Percentiles rank a stretch among this genome's conserved stretches.
These are phyloP conservation scores for Coregonus sp. DNA, from an alignment of 2,797 vertebrate species.

Conservation along the genomic window DNA sequence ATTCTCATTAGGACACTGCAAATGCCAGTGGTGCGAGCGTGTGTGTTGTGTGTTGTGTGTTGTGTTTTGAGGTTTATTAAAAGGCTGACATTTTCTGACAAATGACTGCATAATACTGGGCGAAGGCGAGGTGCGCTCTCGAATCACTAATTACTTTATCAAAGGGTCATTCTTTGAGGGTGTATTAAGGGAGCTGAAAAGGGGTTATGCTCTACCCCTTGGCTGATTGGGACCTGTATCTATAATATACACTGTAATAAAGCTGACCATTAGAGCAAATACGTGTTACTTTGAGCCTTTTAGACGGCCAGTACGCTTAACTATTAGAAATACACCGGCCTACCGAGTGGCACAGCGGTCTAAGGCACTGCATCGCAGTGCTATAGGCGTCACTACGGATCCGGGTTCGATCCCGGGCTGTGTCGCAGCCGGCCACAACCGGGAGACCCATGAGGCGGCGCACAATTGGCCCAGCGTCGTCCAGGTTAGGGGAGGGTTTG, in stretches of 20 bases:
- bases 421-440: too few species aligned
- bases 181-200: conserved; percentile 10
- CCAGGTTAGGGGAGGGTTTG: too few species aligned
- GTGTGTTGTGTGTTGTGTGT: conserved; percentile 33
- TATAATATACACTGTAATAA: not conserved
- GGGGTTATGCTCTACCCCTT: not conserved
- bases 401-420: too few species aligned
- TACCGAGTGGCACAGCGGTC: too few species aligned
- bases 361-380: too few species aligned
- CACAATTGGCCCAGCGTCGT: too few species aligned
- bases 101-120: conserved; percentile 71
- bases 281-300: not conserved
- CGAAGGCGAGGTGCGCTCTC: conserved; percentile 54
- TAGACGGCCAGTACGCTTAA: not conserved
- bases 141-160: conserved; percentile 70
- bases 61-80: conserved; percentile 79
- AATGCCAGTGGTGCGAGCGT: conserved; percentile 73
- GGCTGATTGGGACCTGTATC: not conserved
- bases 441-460: too few species aligned
- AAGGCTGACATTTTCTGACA: conserved; percentile 78
- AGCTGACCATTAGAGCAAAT: not conserved
- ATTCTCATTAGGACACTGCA: conserved; percentile 75
- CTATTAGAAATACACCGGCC: too few species aligned
- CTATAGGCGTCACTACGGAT: too few species aligned
- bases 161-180: conserved; percentile 52